These are phyloP conservation scores for Orycteropus afer DNA, from an alignment of 2,113 vertebrate species.

Conservation along the genomic window DNA sequence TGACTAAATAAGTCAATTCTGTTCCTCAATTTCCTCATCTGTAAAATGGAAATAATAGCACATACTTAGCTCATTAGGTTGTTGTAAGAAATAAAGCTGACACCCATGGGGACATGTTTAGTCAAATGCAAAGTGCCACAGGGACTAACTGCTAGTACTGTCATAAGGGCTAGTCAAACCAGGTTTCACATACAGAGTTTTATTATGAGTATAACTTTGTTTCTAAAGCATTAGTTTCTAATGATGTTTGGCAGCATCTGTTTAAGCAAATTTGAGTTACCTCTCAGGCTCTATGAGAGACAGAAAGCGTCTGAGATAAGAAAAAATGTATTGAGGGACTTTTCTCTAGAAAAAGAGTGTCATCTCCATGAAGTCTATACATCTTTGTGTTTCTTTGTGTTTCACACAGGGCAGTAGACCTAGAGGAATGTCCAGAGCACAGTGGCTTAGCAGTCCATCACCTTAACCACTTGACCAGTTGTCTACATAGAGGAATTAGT, in stretches of 20 bases:
- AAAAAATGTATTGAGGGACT: not conserved
- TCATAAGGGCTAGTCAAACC: no score
- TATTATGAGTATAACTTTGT: not conserved
- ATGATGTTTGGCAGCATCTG: not conserved
- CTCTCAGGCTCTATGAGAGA: not conserved
- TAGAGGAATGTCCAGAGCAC: no score
- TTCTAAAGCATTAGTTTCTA: not conserved
- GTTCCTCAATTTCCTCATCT: not conserved
- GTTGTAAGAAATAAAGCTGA: not conserved
- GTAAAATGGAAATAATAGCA: not conserved
- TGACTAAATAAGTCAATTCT: not conserved
- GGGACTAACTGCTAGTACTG: not conserved
- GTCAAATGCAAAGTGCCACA: not conserved
- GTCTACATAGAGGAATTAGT: not conserved
- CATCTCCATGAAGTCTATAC: no score
- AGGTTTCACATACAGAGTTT: not conserved
- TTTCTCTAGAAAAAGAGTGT: not conserved
- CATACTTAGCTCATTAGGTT: not conserved
- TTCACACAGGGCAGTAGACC: not conserved
- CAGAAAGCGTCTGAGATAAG: not conserved
- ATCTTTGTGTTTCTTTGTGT: not conserved
- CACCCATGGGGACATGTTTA: rapidly evolving
- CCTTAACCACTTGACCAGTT: no score
- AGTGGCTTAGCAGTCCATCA: no score
- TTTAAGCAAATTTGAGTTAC: not conserved